Evolutionary conservation across 2,888 invertebrate genomes (phyloP).

Genomic region (Thymelicus sylvestris): DNA sequence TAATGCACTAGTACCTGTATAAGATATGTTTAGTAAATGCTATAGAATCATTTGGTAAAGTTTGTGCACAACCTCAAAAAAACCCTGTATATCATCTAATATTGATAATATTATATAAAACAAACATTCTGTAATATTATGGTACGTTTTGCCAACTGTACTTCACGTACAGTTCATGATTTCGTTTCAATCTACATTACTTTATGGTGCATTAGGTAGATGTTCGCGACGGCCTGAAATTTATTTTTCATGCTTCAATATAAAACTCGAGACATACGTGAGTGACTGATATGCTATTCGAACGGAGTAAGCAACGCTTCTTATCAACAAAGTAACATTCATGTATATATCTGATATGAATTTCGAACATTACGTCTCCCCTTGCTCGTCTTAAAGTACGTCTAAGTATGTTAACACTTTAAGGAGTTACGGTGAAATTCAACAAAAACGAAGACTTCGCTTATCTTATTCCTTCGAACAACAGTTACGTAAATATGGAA

Average conservation of each 20-base stretch:
- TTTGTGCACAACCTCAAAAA: too few species aligned
- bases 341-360: slow-evolving; percentile 75
- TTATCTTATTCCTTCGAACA: slow-evolving; percentile 72
- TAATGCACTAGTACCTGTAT: too few species aligned
- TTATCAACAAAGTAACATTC: slow-evolving; percentile 61
- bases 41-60: too few species aligned
- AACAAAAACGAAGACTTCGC: slow-evolving; percentile 63
- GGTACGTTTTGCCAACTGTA: too few species aligned
- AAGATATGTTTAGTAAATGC: too few species aligned
- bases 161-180: too few species aligned
- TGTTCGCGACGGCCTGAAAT: slow-evolving; percentile 44
- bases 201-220: too few species aligned
- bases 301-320: slow-evolving; percentile 57
- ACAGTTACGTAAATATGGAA: slow-evolving; percentile 76
- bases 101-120: too few species aligned
- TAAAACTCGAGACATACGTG: slow-evolving; percentile 60
- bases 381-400: slow-evolving; percentile 50
- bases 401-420: slow-evolving; percentile 71
- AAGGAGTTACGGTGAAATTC: slow-evolving; percentile 68
- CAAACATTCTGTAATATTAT: too few species aligned
- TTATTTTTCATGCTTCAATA: slow-evolving; percentile 57
- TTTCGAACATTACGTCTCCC: slow-evolving; percentile 75
- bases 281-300: slow-evolving; percentile 60
- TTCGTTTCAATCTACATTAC: too few species aligned
- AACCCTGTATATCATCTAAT: too few species aligned